A percentile compares a stretch with the other conserved stretches of the same genome.
phyloP scores from a whole-genome alignment of 2,888 invertebrate genomes.

The Tetramorium bicarinatum region DNA sequence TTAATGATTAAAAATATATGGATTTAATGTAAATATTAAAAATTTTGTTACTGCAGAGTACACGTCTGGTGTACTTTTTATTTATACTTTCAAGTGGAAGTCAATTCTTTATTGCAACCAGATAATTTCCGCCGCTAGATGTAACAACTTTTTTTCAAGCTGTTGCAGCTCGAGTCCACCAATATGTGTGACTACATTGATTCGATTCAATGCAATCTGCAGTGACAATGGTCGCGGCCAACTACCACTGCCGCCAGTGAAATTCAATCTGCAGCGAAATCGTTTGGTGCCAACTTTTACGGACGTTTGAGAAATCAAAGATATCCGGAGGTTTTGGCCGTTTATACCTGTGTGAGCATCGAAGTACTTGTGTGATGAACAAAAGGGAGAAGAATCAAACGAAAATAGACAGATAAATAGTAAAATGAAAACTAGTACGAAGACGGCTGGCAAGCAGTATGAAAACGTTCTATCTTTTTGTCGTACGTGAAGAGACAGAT shows the following conservation, averaged over 20 bases:
- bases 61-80: background rate
- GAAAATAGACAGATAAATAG: slow-evolving; percentile 35
- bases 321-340: slow-evolving; percentile 29
- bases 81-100: background rate
- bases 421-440: slow-evolving; percentile 1
- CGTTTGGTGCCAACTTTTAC: slow-evolving; percentile 67
- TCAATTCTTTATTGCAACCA: background rate
- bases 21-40: background rate
- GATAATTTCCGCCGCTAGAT: slow-evolving; percentile 12
- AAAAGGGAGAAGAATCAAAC: slow-evolving; percentile 8
- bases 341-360: slow-evolving; percentile 34
- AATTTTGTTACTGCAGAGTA: background rate
- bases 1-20: slow-evolving; percentile 2
- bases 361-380: slow-evolving; percentile 36
- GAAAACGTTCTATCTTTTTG: background rate
- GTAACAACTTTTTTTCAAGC: slow-evolving; percentile 27
- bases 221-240: slow-evolving; percentile 62
- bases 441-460: background rate
- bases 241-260: slow-evolving; percentile 20
- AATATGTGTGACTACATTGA: slow-evolving; percentile 55
- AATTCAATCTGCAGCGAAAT: slow-evolving; percentile 71
- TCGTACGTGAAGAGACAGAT: background rate
- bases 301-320: slow-evolving; percentile 53
- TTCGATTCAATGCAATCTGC: slow-evolving; percentile 55
- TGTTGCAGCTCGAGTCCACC: background rate